Percentiles rank a stretch among this genome's conserved stretches.
phyloP scores from a whole-genome alignment of 2,797 vertebrate genomes.

The Sebastes reedi region DNA sequence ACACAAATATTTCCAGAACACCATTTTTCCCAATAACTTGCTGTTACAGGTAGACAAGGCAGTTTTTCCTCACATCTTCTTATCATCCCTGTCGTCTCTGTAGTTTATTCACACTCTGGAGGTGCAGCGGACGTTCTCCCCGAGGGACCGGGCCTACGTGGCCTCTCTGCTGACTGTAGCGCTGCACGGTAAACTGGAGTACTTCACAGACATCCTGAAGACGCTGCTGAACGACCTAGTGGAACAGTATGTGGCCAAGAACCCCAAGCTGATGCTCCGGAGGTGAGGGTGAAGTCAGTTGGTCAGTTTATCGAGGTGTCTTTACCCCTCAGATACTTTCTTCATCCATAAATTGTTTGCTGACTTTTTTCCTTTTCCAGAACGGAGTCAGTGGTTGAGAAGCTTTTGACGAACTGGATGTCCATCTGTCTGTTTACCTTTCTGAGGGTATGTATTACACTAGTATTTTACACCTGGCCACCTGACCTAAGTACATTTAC shows the following conservation, averaged over 20 bases:
- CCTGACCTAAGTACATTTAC: no score
- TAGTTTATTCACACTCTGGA: constrained; percentile 98
- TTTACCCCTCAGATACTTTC: no score
- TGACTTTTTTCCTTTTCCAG: constrained; percentile 70
- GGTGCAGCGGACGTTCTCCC: constrained; percentile 94
- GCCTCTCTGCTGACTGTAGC: constrained; percentile 95
- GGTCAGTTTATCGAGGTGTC: not conserved
- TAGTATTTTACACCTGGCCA: not conserved
- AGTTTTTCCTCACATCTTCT: not conserved
- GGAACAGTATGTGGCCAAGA: constrained; percentile 96
- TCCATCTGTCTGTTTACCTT: constrained; percentile 95
- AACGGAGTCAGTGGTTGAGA: constrained; percentile 97
- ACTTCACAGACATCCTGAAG: constrained; percentile 98
- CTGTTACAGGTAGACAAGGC: not conserved
- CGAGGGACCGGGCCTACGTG: constrained; percentile 94
- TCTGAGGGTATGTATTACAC: constrained; percentile 86
- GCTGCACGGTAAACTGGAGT: constrained; percentile 95
- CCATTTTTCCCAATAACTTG: not conserved
- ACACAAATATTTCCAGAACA: not conserved
- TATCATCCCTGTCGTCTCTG: not conserved
- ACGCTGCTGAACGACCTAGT: constrained; percentile 94
- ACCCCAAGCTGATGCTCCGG: constrained; percentile 96
- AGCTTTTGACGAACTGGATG: constrained; percentile 98
- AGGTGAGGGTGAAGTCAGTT: constrained; percentile 79
- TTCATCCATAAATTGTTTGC: not conserved